A percentile compares a stretch with the other conserved stretches of the same genome.
These are phyloP conservation scores for Eonycteris spelaea DNA, from an alignment of 2,113 vertebrate species.

Conservation along the genomic window DNA sequence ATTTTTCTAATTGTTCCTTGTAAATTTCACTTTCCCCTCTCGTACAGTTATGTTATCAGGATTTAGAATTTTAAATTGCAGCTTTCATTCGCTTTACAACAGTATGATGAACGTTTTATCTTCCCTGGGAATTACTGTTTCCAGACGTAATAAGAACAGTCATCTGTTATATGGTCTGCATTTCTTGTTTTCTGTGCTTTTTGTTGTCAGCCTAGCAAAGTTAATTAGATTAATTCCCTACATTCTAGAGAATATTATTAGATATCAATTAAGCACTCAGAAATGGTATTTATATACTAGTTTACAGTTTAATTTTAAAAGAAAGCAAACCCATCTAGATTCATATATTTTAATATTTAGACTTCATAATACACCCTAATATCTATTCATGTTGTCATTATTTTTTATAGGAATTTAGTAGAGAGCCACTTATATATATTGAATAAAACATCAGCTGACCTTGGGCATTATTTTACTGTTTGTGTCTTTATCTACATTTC, in stretches of 20 bases:
- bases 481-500: conserved; percentile 12
- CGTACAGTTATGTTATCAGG: conserved; percentile 78
- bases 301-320: conserved; percentile 66
- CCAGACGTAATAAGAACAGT: conserved; percentile 74
- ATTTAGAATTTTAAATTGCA: conserved; percentile 75
- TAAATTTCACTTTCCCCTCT: conserved; percentile 75
- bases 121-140: conserved; percentile 78
- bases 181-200: conserved; percentile 70
- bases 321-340: conserved; percentile 39
- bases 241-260: conserved; percentile 68
- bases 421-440: conserved; percentile 27
- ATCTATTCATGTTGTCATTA: conserved; percentile 41
- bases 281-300: conserved; percentile 47
- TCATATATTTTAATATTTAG: conserved; percentile 40
- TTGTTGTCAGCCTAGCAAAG: conserved; percentile 69
- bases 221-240: conserved; percentile 73
- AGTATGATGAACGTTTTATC: conserved; percentile 74
- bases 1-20: conserved; percentile 81
- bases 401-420: conserved; percentile 9
- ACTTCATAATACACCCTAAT: conserved; percentile 13
- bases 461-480: conserved; percentile 24
- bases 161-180: conserved; percentile 59
- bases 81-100: conserved; percentile 72
- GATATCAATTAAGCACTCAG: conserved; percentile 47
- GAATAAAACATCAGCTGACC: conserved; percentile 31